Percentiles rank a stretch among this genome's conserved stretches.
Evolutionary conservation across 2,888 invertebrate genomes (phyloP).

Genomic region (Tinea pellionella): DNA sequence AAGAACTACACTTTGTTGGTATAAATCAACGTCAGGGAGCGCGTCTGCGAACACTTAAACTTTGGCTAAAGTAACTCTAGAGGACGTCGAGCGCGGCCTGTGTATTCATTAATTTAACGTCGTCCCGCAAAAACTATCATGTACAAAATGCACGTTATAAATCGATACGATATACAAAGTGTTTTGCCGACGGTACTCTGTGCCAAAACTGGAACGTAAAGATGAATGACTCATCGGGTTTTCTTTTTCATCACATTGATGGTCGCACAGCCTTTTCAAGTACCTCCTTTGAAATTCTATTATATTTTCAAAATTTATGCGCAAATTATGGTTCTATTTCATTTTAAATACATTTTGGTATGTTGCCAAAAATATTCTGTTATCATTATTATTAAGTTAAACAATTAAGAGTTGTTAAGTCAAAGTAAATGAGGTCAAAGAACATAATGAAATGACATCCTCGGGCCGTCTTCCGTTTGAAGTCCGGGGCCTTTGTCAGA

Average conservation of each 20-base stretch:
- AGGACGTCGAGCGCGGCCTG: slow-evolving; percentile 12
- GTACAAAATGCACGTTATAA: slow-evolving; percentile 15
- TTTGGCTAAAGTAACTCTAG: slow-evolving; percentile 15
- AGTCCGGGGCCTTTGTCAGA: slow-evolving; percentile 24
- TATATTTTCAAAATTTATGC: not conserved
- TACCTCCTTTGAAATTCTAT: not conserved
- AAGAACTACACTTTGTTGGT: slow-evolving; percentile 17
- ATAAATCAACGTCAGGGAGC: slow-evolving; percentile 18
- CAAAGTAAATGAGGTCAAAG: slow-evolving; percentile 14
- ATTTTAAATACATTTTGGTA: too few species aligned
- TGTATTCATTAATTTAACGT: slow-evolving; percentile 16
- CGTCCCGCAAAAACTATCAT: slow-evolving; percentile 15
- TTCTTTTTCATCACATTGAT: slow-evolving; percentile 3
- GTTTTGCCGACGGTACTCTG: not conserved
- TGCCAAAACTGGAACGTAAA: slow-evolving; percentile 5
- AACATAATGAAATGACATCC: slow-evolving; percentile 17
- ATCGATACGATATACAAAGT: slow-evolving; percentile 12
- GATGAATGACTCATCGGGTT: slow-evolving; percentile 11
- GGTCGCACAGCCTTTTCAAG: not conserved
- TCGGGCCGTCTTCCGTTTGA: slow-evolving; percentile 21
- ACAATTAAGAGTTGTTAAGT: not conserved
- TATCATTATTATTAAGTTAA: not conserved
- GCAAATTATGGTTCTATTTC: too few species aligned
- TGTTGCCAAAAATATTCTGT: not conserved
- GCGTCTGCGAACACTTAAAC: slow-evolving; percentile 17